Base-by-base conservation (phyloP, 1,140 invertebrate species). In the Metopolophium dirhodum region DNA sequence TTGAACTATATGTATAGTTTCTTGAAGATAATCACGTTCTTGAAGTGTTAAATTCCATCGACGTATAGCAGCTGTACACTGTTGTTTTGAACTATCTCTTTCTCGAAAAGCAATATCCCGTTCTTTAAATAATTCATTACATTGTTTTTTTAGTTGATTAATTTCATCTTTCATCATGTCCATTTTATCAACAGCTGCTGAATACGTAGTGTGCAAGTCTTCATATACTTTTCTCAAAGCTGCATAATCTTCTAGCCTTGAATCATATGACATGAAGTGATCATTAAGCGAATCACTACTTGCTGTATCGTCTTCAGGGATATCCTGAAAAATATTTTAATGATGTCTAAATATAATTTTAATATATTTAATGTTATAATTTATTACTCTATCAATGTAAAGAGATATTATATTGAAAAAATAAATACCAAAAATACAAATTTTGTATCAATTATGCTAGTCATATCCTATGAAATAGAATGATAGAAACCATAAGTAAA, bases 41-140 rank as follows among this genome's bases (percentile, higher is more conserved):
- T 97, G 96, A 26, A 98, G 95, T 26, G 98, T 96, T 94, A 97
- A 97, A 95, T 99, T 98, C 96, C 98, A 98, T 95, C 99, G 97
- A 54, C 97, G 96, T 94, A 98, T 98, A 7, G 97, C 97, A 94
- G 97, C 97, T 11, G 97, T 98, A 94, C 98, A 98, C 95, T 99
- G 98, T 95, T 98, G 98, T 95, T 98, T 98, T 57, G 98, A 95
- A 45, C 97, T 97, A 95, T 97, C 98, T 68, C 97, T 96, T 95
- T 99, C 98, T 93, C 97, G 96, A 94, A 97, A 96, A 61, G 97
- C 97, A 92, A 96, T 96, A 95, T 97, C 98, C 77, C 97, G 96
- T 95, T 98, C 97, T 94, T 97, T 96, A 11, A 96, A 96, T 91
- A 97, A 96, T 94, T 98, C 97, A 88, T 98, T 98, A 95, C 96